Evolutionary conservation across 2,113 vertebrate genomes (phyloP).

Genomic region (Condylura cristata): DNA sequence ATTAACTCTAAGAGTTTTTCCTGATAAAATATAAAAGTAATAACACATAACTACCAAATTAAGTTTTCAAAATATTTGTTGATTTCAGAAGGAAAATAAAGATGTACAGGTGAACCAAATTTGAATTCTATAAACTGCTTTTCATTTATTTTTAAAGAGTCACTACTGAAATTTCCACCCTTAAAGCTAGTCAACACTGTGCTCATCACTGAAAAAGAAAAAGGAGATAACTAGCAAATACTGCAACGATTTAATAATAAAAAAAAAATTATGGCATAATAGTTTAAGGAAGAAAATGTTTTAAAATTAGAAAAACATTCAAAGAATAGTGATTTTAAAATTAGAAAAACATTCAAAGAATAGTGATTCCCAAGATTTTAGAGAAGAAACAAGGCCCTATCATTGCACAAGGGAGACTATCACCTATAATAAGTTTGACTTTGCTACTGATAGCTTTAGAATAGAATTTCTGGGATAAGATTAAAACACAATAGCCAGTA

Average conservation of each 20-base stretch:
- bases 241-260: conserved; percentile 37
- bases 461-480: neutral
- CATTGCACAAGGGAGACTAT: neutral
- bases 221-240: conserved; percentile 55
- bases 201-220: neutral
- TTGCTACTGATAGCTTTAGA: neutral
- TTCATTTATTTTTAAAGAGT: neutral
- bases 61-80: neutral
- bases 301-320: conserved; percentile 36
- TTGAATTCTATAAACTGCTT: neutral
- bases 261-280: conserved; percentile 46
- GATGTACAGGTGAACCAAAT: neutral
- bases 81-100: conserved; percentile 20
- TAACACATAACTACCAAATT: neutral
- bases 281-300: neutral
- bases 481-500: neutral
- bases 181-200: conserved; percentile 13
- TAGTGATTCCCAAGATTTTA: neutral
- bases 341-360: conserved; percentile 5
- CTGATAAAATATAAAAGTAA: neutral
- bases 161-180: neutral
- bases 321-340: neutral
- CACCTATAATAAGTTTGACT: neutral
- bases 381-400: neutral
- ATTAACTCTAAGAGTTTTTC: neutral